phyloP scores from a whole-genome alignment of 2,888 invertebrate species.

The Leptopterna dolabrata region DNA sequence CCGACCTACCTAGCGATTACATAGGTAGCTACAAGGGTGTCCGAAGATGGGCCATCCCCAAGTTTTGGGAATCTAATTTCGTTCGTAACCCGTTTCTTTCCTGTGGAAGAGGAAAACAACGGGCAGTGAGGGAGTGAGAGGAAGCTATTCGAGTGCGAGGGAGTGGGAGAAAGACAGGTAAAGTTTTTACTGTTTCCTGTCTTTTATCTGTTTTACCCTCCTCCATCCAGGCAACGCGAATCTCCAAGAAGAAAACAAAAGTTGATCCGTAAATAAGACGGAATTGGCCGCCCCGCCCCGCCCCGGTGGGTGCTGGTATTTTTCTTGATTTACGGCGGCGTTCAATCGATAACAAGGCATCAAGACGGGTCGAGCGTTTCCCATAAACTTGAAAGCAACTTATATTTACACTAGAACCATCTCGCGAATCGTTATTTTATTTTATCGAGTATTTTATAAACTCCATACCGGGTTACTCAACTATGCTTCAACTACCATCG shows the following conservation, averaged over 20 bases:
- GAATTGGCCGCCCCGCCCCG: neutral
- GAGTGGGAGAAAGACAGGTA: neutral
- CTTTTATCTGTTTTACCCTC: constrained; percentile 32
- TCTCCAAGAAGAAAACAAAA: constrained; percentile 10
- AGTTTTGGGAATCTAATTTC: constrained; percentile 47
- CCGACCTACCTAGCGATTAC: constrained; percentile 5
- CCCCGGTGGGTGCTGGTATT: neutral
- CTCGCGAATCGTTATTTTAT: too few species aligned
- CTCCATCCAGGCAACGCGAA: neutral
- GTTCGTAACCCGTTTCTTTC: constrained; percentile 20
- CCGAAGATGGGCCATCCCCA: constrained; percentile 27
- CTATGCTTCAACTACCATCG: too few species aligned
- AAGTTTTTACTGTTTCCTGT: constrained; percentile 28
- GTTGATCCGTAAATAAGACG: constrained; percentile 8
- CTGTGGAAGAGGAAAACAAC: neutral
- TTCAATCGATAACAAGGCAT: neutral
- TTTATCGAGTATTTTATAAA: too few species aligned
- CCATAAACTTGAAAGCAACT: too few species aligned
- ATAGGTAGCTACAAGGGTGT: neutral
- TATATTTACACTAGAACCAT: too few species aligned
- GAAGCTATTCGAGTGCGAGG: neutral
- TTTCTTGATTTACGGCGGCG: neutral
- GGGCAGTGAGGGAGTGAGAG: neutral
- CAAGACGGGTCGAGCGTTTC: neutral
- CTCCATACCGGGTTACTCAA: too few species aligned